A percentile compares a stretch with the other conserved stretches of the same genome.
These are phyloP conservation scores for Acronicta psi DNA, from an alignment of 2,888 invertebrate genomes.

Conservation along the genomic window DNA sequence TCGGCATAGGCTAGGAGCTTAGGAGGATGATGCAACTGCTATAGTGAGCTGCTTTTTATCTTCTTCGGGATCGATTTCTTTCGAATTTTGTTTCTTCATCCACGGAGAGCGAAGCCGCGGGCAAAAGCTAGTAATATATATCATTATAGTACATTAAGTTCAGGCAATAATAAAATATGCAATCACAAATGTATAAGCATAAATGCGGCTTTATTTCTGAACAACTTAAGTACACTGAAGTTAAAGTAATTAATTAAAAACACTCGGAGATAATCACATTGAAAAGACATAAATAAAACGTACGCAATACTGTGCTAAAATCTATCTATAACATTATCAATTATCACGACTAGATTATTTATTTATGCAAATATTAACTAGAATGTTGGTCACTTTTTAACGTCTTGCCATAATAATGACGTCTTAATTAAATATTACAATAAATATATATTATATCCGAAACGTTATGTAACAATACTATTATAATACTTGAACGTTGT, in stretches of 20 bases:
- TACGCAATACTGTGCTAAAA: conserved; percentile 36
- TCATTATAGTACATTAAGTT: too few species aligned
- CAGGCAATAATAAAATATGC: not conserved
- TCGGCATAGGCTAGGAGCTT: too few species aligned
- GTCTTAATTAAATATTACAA: conserved; percentile 14
- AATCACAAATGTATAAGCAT: conserved; percentile 47
- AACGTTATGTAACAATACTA: conserved; percentile 27
- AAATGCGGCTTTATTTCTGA: conserved; percentile 48
- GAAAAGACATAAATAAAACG: conserved; percentile 46
- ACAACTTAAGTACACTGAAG: conserved; percentile 52
- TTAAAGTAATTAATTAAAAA: too few species aligned
- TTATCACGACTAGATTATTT: conserved; percentile 60
- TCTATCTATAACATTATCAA: conserved; percentile 58
- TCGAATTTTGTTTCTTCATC: too few species aligned
- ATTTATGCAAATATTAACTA: conserved; percentile 34
- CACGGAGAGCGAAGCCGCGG: too few species aligned
- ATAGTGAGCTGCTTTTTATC: too few species aligned
- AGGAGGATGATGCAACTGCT: too few species aligned
- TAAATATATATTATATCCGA: conserved; percentile 23
- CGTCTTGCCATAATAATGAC: conserved; percentile 22
- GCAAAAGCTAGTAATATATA: too few species aligned
- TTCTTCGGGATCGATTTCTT: too few species aligned
- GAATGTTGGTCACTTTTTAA: conserved; percentile 30
- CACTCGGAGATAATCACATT: conserved; percentile 51
- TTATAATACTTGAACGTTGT: conserved; percentile 22